Base-by-base conservation (phyloP, 2,113 vertebrate genomes). In the Anas platyrhynchos region DNA sequence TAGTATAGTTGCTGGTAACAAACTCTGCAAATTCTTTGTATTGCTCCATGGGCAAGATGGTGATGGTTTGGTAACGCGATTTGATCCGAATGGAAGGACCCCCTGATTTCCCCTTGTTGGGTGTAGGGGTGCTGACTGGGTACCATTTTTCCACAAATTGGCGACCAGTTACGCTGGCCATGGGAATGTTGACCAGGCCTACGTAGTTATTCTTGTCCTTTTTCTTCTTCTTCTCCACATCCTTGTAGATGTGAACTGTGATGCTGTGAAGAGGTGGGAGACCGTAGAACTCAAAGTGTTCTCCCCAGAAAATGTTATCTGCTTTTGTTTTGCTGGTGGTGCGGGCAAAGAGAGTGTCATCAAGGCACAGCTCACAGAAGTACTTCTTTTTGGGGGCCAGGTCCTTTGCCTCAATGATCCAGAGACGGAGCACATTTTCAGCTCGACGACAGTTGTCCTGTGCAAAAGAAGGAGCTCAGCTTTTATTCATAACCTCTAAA, bases 21-120 rank as follows among this genome's bases (percentile, higher is more conserved):
- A 99, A 99, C 98, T 99, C 99, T 1, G 99, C 99, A 89, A 99
- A 99, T 92, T 99, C 99, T 94, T 99, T 99, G 98, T 99, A 99
- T 92, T 99, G 99, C 96, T 99, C 99, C 99, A 99, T 99, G 93
- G 99, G 99, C 93, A 99, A 90, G 97, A 99, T 99, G 97, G 97
- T 97, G 97, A 99, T 98, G 79, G 98, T 99, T 97, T 99, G 99
- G 93, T 99, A 99, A 20, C 99, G 99, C 17, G 98, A 99, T 90
- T 99, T 99, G 94, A 99, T 99, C 5, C 99, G 98, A 91, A 99
- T 99, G 5, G 99, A 99, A 29, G 99, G 99, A 3, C 99, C 99
- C 31, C 98, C 99, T 0, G 98, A 96, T 50, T 99, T 99, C 59
- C 98, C 98, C 97, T 99, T 99, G 98, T 93, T 98, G 94, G 98